Base-by-base conservation (phyloP, 2,113 vertebrate species). In the Nannobrachium achirus region DNA sequence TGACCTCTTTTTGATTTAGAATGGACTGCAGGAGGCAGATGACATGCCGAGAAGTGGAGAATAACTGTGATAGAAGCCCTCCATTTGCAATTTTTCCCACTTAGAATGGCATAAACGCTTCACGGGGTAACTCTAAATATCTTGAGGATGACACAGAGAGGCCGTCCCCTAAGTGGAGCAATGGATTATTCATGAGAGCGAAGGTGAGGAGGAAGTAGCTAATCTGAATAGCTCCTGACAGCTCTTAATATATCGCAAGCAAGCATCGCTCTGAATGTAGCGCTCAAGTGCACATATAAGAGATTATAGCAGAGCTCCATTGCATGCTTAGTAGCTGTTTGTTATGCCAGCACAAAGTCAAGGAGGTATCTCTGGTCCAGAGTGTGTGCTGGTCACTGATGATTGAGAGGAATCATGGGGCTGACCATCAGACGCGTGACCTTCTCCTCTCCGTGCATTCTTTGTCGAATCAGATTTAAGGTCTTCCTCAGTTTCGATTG, bases 131-230 rank as follows among this genome's bases (percentile, higher is more conserved):
- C 56, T 73, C 65, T 50, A 69, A 39, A 10, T 33, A 40, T 69
- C 60, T 73, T 51, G 40, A 68, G 33, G 64, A 78, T 13, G 46
- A 65, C 63, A 51, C 38, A 52, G 49, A 52, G 49, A 74, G 56
- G 58, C 67, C 69, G 42, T 39, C 73, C 78, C 16, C 64, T 69
- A 68, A 71, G 61, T 14, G 46, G 73, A 58, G 50, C 15, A 44
- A 78, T 84, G 56, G 58, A 86, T 86, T 72, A 88, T 83, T 86
- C 73, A 82, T 33, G 57, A 63, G 20, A 55, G 38, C 20, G 72
- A 64, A 42, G 41, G 10, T 2, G 25, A 56, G 60, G 69, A 56
- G 63, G 40, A 78, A 59, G 59, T 72, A 73, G 70, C 63, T 67
- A 71, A 80, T 79, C 62, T 66, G 62, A 73, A 79, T 66, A 66